phyloP scores from a whole-genome alignment of 2,797 vertebrate genomes.

The Platyrinchus mystaceus region DNA sequence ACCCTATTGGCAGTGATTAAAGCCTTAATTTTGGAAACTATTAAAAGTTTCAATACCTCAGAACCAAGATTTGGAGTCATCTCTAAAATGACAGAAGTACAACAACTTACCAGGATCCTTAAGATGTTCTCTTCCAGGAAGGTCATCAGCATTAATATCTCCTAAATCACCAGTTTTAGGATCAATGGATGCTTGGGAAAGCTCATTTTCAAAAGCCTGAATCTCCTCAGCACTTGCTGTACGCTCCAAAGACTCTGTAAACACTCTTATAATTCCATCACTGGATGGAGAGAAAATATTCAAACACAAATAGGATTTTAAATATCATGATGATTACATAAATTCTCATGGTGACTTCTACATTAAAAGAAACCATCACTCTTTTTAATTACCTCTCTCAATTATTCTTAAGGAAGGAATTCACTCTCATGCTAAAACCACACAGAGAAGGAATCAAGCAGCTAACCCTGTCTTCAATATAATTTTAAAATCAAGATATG shows the following conservation, averaged over 20 bases:
- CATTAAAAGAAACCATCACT: neutral
- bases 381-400: neutral
- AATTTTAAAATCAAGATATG: neutral
- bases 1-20: neutral
- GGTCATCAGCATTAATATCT: slow-evolving; percentile 89
- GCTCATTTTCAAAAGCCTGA: slow-evolving; percentile 92
- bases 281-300: slow-evolving; percentile 69
- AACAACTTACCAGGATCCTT: slow-evolving; percentile 84
- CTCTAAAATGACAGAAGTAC: neutral
- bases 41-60: neutral
- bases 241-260: slow-evolving; percentile 88
- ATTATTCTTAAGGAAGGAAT: neutral
- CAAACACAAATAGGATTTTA: neutral
- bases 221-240: slow-evolving; percentile 86
- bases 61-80: neutral
- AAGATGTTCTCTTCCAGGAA: slow-evolving; percentile 94
- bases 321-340: neutral
- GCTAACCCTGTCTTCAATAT: neutral
- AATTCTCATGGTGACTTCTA: neutral
- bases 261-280: slow-evolving; percentile 93
- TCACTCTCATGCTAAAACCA: neutral
- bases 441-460: neutral
- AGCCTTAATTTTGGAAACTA: neutral
- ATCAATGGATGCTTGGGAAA: slow-evolving; percentile 91
- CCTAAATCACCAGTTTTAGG: slow-evolving; percentile 93